A percentile compares a stretch with the other conserved stretches of the same genome.
These are phyloP conservation scores for Dromius quadrimaculatus DNA, from an alignment of 2,888 invertebrate species.

Conservation along the genomic window DNA sequence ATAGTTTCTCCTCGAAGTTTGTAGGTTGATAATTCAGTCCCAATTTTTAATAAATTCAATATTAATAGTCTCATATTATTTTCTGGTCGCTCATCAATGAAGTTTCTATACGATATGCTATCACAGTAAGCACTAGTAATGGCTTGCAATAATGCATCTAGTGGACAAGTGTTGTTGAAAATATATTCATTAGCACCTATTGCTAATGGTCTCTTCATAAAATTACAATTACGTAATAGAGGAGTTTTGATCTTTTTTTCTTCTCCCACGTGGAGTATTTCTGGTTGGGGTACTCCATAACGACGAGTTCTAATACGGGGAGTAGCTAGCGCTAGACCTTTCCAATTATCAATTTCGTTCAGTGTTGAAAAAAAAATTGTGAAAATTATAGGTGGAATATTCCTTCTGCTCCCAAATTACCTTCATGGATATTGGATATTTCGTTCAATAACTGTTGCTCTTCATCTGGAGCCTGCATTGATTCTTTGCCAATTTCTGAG, in stretches of 20 bases:
- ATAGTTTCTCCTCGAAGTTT: too few species aligned
- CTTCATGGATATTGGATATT: too few species aligned
- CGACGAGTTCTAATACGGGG: neutral
- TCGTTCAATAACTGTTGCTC: too few species aligned
- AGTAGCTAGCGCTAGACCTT: too few species aligned
- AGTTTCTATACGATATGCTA: too few species aligned
- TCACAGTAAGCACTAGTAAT: slow-evolving; percentile 1
- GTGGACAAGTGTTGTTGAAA: neutral
- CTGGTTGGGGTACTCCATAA: neutral
- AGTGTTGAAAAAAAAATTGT: neutral
- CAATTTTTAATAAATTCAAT: too few species aligned
- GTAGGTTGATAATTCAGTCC: too few species aligned
- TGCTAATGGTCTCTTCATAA: neutral
- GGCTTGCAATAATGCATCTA: neutral
- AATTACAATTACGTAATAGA: slow-evolving; percentile 3
- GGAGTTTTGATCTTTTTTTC: neutral
- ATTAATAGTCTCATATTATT: too few species aligned
- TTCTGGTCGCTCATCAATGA: too few species aligned
- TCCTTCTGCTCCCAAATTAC: too few species aligned
- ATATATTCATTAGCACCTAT: neutral
- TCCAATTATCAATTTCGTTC: neutral
- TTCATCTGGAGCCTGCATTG: neutral
- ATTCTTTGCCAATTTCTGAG: too few species aligned
- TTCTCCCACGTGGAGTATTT: neutral
- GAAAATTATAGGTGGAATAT: neutral